A percentile compares a stretch with the other conserved stretches of the same genome.
These are phyloP conservation scores for Heliconius ismenius DNA, from an alignment of 2,888 invertebrate species.

Conservation along the genomic window DNA sequence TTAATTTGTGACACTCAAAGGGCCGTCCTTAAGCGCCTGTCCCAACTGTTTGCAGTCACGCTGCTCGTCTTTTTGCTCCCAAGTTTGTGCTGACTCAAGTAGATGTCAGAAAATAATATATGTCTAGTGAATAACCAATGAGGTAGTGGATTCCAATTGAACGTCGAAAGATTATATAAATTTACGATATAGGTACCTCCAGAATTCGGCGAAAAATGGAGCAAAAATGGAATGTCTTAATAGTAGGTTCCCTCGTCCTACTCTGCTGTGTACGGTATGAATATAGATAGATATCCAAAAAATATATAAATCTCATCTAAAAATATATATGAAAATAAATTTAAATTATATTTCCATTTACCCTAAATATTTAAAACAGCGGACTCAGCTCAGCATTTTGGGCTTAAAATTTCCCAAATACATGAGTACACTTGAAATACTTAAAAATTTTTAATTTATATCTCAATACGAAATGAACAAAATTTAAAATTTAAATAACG, in stretches of 20 bases:
- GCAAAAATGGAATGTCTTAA: too few species aligned
- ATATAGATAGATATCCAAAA: neutral
- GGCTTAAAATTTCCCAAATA: conserved; percentile 14
- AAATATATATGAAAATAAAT: neutral
- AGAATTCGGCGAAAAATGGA: too few species aligned
- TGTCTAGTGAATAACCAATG: too few species aligned
- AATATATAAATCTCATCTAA: neutral
- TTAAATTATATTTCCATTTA: neutral
- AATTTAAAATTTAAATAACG: conserved; percentile 40
- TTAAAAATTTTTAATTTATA: conserved; percentile 38
- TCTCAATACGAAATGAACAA: conserved; percentile 32
- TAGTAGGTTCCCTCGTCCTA: too few species aligned
- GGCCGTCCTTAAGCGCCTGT: conserved; percentile 51
- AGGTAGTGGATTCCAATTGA: neutral
- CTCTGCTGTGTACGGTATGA: neutral
- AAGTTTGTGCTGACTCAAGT: too few species aligned
- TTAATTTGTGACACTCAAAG: conserved; percentile 52
- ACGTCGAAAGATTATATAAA: neutral
- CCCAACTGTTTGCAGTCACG: neutral
- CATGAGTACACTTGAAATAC: conserved; percentile 37
- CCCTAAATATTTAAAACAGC: neutral
- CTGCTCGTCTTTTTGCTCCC: too few species aligned
- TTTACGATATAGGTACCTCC: neutral
- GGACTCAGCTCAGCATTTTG: neutral
- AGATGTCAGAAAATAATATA: too few species aligned